Evolutionary conservation across 2,888 invertebrate genomes (phyloP), one percentile per base, ranked within the genome.

Genomic region (Diarsia brunnea): DNA sequence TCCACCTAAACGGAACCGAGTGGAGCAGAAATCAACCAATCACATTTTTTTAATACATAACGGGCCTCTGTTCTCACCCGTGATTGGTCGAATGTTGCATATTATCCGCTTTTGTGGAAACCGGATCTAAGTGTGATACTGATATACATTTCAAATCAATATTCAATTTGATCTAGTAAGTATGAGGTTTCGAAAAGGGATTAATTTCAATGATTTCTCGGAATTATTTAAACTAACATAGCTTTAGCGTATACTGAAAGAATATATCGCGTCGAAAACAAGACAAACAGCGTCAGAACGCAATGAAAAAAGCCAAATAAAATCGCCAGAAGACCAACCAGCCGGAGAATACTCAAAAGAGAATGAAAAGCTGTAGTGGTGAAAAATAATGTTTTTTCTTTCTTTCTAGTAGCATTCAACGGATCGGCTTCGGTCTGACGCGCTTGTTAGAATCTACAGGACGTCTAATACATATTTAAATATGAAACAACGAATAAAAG

Each of bases 391-490:
- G 16, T 27, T 60, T 31, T 60, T 24, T 53, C 0, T 31, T 60
- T 19, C 4, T 21, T 19, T 31, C 24, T 60, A 19, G 27, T 27
- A 31, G 14, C 12, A 14, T 14, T 10, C 0, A n/a, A 31, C n/a
- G 19, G n/a, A 19, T 7, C 27, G 31, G n/a, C 45, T 24, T 60
- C 45, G 4, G 31, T 75, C 58, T n/a, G 5, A 53, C 71, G 45
- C 69, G 45, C 69, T 78, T 24, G 69, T 45, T 51, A 76, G 21
- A 75, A 64, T 21, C 69, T 78, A 51, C 43, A 68, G 43, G 16
- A 60, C 49, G 14, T 55, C 19, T 53, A 79, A 69, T 51, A 51
- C 60, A 51, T 51, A 61, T 7, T 14, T 67, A 16, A 27, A 12
- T 43, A 77, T 38, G 11, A 65, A 75, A 66, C 68, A 75, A 67